Conservation (phyloP, 2,113 vertebrate species). For the Erythrocercus mccallii region DNA sequence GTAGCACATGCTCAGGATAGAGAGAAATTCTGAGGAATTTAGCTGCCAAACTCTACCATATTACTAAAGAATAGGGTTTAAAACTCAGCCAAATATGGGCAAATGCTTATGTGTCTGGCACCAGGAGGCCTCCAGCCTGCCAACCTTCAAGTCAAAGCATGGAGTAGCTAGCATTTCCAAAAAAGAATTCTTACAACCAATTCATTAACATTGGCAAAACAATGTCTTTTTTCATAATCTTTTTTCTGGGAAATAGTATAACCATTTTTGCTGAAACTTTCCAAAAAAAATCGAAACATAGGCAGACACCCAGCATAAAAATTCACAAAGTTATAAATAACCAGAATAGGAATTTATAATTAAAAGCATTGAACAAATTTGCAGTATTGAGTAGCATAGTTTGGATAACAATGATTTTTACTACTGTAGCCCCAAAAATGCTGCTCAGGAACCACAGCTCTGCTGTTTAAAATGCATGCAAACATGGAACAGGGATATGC, state of each 20-base stretch:
- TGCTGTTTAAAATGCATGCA: neutral
- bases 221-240: constrained; percentile 47
- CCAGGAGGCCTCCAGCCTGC: neutral
- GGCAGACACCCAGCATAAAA: constrained; percentile 48
- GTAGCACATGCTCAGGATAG: neutral
- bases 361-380: constrained; percentile 6
- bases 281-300: constrained; percentile 47
- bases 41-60: constrained; percentile 15
- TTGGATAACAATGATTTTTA: neutral
- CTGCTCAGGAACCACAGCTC: neutral
- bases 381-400: neutral
- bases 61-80: constrained; percentile 18
- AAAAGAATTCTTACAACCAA: constrained; percentile 48
- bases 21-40: constrained; percentile 6
- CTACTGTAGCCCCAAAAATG: neutral
- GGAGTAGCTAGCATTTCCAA: neutral
- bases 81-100: constrained; percentile 44
- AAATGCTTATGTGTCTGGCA: constrained; percentile 50
- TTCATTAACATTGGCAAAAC: constrained; percentile 65
- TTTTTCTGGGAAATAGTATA: constrained; percentile 59
- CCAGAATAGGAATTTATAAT: neutral
- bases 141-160: constrained; percentile 43
- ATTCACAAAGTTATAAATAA: constrained; percentile 27
- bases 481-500: neutral
- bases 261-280: constrained; percentile 37